Percentiles rank a stretch among this genome's conserved stretches.
Evolutionary conservation across 2,797 vertebrate genomes (phyloP).

Genomic region (Spheniscus humboldti): DNA sequence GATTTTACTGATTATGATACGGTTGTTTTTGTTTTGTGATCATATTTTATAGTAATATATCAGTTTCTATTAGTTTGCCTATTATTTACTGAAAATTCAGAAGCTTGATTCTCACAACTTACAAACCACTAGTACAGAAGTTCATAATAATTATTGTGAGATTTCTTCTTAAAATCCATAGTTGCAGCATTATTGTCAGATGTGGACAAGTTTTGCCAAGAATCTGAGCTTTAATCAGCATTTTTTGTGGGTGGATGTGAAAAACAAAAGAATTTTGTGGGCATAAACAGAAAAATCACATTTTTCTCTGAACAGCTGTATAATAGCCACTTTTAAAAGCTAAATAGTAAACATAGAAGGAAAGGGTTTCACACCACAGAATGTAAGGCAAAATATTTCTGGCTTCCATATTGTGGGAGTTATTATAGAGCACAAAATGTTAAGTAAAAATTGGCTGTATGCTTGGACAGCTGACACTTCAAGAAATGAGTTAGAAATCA

Average conservation of each 20-base stretch:
- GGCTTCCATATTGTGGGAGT: slow-evolving; percentile 60
- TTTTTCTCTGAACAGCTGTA: slow-evolving; percentile 51
- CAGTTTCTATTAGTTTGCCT: background rate
- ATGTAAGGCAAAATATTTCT: slow-evolving; percentile 63
- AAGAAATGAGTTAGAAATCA: slow-evolving; percentile 19
- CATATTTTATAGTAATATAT: background rate
- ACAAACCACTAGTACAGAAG: background rate
- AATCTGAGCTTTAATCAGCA: slow-evolving; percentile 37
- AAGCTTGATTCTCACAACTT: background rate
- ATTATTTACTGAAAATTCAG: background rate
- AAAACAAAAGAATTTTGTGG: slow-evolving; percentile 45
- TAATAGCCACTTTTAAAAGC: slow-evolving; percentile 47
- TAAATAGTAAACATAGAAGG: slow-evolving; percentile 47
- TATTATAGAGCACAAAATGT: slow-evolving; percentile 29
- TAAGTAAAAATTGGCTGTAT: slow-evolving; percentile 16
- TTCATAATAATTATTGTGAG: background rate
- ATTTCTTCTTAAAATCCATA: background rate
- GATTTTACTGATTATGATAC: background rate
- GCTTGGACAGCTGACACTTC: slow-evolving; percentile 18
- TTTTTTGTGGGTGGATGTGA: slow-evolving; percentile 31
- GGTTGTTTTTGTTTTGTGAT: background rate
- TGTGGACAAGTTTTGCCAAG: slow-evolving; percentile 22
- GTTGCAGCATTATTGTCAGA: background rate
- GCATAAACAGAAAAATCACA: slow-evolving; percentile 29
- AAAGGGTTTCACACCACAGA: background rate